These are phyloP conservation scores for Melipona beecheii DNA, from an alignment of 2,888 invertebrate species.

Conservation along the genomic window DNA sequence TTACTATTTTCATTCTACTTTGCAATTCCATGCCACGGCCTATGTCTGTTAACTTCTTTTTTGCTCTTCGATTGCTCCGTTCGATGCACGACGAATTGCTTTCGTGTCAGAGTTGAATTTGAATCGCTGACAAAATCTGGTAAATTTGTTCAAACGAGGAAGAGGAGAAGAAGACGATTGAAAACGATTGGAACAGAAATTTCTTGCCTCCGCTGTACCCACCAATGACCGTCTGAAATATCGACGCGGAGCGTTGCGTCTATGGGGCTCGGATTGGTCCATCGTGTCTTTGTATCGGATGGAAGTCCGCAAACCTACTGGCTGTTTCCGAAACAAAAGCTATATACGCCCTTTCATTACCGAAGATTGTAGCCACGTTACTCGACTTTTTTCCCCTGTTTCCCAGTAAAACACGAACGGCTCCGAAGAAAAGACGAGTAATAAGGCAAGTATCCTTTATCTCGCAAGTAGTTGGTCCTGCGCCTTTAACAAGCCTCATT, in stretches of 20 bases:
- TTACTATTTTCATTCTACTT: not conserved
- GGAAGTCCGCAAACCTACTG: constrained; percentile 28
- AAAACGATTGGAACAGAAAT: not conserved
- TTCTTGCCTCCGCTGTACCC: constrained; percentile 45
- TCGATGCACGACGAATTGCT: not conserved
- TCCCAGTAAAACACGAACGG: constrained; percentile 6
- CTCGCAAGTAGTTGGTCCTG: not conserved
- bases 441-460: constrained; percentile 11
- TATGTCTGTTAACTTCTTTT: not conserved
- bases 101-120: not conserved
- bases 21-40: not conserved
- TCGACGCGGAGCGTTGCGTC: constrained; percentile 47
- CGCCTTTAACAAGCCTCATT: constrained; percentile 5
- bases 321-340: constrained; percentile 54
- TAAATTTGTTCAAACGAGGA: not conserved
- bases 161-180: not conserved
- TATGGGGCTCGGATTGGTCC: constrained; percentile 49
- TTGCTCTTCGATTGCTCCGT: not conserved
- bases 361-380: constrained; percentile 52
- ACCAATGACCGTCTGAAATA: constrained; percentile 50
- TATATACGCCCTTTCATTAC: constrained; percentile 48
- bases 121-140: not conserved
- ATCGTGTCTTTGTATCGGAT: constrained; percentile 47
- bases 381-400: constrained; percentile 11
- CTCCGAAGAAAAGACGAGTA: constrained; percentile 24